Evolutionary conservation across 2,797 vertebrate genomes (phyloP), one percentile per base, ranked within the genome.

Genomic region (Toxotes lorentzi): DNA sequence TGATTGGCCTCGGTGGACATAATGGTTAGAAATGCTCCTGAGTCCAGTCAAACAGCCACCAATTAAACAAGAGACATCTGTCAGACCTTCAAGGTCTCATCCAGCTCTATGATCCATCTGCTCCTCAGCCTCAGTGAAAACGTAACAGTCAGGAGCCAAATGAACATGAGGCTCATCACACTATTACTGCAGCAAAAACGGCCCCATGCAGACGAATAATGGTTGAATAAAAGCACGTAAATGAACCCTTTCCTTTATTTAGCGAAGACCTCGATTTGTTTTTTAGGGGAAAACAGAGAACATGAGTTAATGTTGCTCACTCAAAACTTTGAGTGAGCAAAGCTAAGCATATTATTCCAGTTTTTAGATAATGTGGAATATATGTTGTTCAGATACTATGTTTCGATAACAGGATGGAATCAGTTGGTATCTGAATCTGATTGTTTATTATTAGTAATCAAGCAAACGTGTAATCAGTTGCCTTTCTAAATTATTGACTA

Each of bases 131-230:
- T 73, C 32, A 63, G 14, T 27, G 34, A 78, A 45, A 54, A 59
- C 32, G 56, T 47, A 79, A 53, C 35, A 21, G 32, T 14, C 13
- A 66, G 68, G 40, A 78, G 79, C 86, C 83, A 86, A 85, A 45
- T 70, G 79, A 81, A 75, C 92, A 93, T 91, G 78, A 91, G 90
- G 87, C 38, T 66, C 65, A 88, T 89, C 81, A 85, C 74, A 79
- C 76, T 88, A 83, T 83, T 72, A 58, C 30, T 66, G 32, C 11
- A 4, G 34, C 32, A 34, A 40, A 51, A 68, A 51, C 21, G 1
- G 43, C 1, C 23, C 19, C 5, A 16, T 4, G 19, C 35, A 41
- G 34, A 67, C 2, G 6, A 27, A 45, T 45, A 69, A n/a, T 76
- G 32, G 16, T 40, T 43, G 3, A 62, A 68, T 63, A 43, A 64